Evolutionary conservation across 2,797 vertebrate genomes (phyloP), one percentile per base, ranked within the genome.

Genomic region (Aratinga solstitialis): DNA sequence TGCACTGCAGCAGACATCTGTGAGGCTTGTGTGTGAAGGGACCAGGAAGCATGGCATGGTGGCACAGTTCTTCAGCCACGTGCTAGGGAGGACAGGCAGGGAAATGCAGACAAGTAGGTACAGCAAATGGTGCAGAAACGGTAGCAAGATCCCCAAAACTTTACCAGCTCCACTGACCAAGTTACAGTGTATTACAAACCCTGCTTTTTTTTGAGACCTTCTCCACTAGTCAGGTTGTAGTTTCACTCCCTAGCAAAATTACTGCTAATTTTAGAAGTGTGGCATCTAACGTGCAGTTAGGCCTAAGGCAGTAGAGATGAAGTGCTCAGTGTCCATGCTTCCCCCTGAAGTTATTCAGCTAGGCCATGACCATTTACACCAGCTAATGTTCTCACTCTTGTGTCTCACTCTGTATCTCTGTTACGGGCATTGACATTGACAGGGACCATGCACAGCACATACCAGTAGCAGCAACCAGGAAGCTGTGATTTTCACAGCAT

Each of bases 21-120:
- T 0, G 0, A 21, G 4, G 23, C 24, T 54, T 34, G 7, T 32
- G 23, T 34, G n/a, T 42, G 19, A 84, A 47, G 53, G 40, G 56
- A 45, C 14, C 2, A 10, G 56, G 21, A 30, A 71, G 3, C 30
- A 48, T 1, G 27, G 18, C 29, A 32, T 4, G 11, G 36, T 22
- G 65, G 13, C 63, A 73, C 6, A n/a, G n/a, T 29, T 75, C 47
- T 61, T 36, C 13, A 30, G 32, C 32, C 8, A 42, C 11, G 7
- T 21, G 13, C 51, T 59, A n/a, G 40, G 89, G n/a, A 27, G 4
- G 24, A 48, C 23, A 51, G 15, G 32, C 9, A 65, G 4, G 12
- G 16, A 53, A 84, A 58, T 22, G 20, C 23, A 54, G 59, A 69
- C 45, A 69, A 56, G 32, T 2, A 67, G 32, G 30, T 29, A 34